Percentiles rank a stretch among this genome's conserved stretches.
phyloP scores from a whole-genome alignment of 2,888 invertebrate species.

The Hipparchia semele region DNA sequence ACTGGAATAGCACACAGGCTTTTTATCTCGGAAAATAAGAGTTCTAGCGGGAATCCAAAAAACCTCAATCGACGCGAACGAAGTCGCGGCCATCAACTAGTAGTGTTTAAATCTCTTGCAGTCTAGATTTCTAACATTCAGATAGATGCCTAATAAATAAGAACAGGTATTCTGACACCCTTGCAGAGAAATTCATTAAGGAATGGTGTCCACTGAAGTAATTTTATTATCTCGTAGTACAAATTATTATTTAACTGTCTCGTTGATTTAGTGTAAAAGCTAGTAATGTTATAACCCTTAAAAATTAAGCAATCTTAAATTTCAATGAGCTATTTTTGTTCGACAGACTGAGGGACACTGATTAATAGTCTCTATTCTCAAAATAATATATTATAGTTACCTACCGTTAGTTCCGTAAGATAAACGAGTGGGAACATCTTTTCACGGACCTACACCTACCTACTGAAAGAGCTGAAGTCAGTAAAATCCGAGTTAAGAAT shows the following conservation, averaged over 20 bases:
- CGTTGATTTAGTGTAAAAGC: background rate
- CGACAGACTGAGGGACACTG: conserved; percentile 16
- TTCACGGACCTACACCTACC: background rate
- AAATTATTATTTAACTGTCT: background rate
- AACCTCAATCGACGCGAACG: too few relatives aligned
- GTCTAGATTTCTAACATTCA: conserved; percentile 42
- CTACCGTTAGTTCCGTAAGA: background rate
- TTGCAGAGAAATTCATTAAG: conserved; percentile 42
- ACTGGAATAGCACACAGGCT: too few relatives aligned
- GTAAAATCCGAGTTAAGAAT: too few relatives aligned
- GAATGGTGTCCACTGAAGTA: conserved; percentile 27
- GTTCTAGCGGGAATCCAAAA: too few relatives aligned
- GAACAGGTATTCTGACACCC: conserved; percentile 50
- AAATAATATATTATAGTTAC: background rate
- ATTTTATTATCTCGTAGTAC: background rate
- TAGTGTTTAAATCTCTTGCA: conserved; percentile 37
- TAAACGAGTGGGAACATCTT: background rate
- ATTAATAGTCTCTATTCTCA: conserved; percentile 19
- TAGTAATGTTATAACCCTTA: conserved; percentile 20
- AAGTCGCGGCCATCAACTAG: background rate
- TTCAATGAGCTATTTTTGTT: conserved; percentile 14
- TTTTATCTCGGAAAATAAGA: too few relatives aligned
- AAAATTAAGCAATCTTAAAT: conserved; percentile 24
- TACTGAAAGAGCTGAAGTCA: too few relatives aligned
- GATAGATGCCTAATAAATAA: conserved; percentile 47